These are phyloP conservation scores for Urechis unicinctus DNA, from an alignment of 2,888 invertebrate genomes.

Conservation along the genomic window DNA sequence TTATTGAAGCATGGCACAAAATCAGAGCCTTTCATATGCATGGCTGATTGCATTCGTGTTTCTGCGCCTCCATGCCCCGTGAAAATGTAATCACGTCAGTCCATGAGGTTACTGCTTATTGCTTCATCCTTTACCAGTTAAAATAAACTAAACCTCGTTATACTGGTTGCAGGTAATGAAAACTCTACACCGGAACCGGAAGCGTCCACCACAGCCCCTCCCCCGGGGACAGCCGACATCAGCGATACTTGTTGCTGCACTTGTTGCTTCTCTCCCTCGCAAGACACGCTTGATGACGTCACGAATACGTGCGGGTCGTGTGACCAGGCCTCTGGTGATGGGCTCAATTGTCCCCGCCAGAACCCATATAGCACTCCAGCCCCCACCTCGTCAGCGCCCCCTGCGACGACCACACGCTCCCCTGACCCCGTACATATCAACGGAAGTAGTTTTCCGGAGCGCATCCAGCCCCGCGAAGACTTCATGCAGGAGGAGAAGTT, in stretches of 20 bases:
- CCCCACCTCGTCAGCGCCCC: neutral
- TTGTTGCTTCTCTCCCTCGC: neutral
- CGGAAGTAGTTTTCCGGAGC: conserved; percentile 5
- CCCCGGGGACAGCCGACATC: too few relatives aligned
- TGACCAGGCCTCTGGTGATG: neutral
- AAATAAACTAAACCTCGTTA: too few relatives aligned
- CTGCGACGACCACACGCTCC: neutral
- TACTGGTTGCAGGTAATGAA: too few relatives aligned
- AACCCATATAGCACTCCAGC: neutral
- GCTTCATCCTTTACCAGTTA: too few relatives aligned
- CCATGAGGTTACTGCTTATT: too few relatives aligned
- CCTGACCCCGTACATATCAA: neutral
- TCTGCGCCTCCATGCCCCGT: too few relatives aligned
- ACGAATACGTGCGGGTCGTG: neutral
- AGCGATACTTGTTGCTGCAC: neutral
- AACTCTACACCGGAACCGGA: too few relatives aligned
- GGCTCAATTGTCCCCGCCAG: neutral
- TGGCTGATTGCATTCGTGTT: too few relatives aligned
- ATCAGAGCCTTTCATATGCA: too few relatives aligned
- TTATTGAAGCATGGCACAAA: too few relatives aligned
- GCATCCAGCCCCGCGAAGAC: neutral
- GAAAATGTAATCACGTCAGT: too few relatives aligned
- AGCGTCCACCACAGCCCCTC: too few relatives aligned
- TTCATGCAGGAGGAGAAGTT: conserved; percentile 1
- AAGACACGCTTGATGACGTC: neutral